A percentile compares a stretch with the other conserved stretches of the same genome.
phyloP scores from a whole-genome alignment of 1,140 invertebrate genomes.

The Saccostrea echinata region DNA sequence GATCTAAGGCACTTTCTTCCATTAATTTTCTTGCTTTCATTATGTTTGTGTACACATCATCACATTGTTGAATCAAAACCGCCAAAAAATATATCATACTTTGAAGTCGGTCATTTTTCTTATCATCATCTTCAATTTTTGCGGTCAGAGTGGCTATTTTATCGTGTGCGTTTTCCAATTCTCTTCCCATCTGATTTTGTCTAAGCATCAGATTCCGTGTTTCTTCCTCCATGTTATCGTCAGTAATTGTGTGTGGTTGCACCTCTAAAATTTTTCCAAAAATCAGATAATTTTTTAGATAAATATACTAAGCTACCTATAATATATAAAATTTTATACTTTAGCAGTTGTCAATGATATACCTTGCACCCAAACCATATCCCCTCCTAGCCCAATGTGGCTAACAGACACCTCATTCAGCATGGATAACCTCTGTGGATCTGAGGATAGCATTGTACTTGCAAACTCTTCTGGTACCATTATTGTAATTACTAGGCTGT shows the following conservation, averaged over 20 bases:
- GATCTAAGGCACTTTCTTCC: not conserved
- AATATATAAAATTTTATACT: no score
- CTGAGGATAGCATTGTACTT: not conserved
- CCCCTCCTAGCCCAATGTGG: not conserved
- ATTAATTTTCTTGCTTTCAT: not conserved
- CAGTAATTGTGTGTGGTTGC: not conserved
- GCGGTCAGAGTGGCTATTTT: not conserved
- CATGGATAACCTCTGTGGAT: not conserved
- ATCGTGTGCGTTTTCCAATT: not conserved
- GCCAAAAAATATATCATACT: not conserved
- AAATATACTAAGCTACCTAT: no score
- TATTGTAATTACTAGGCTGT: constrained; percentile 42
- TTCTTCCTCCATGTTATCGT: not conserved
- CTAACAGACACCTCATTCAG: not conserved
- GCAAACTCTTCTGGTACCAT: constrained; percentile 41
- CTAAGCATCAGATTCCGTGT: not conserved
- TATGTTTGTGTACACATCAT: no score
- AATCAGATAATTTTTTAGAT: no score
- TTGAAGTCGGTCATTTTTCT: not conserved
- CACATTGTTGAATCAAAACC: not conserved
- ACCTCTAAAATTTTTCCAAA: not conserved
- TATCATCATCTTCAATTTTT: not conserved
- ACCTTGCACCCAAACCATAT: not conserved
- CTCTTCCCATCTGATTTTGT: not conserved
- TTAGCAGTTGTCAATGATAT: not conserved